phyloP scores from a whole-genome alignment of 1,140 invertebrate genomes.

The Microplitis mediator region DNA sequence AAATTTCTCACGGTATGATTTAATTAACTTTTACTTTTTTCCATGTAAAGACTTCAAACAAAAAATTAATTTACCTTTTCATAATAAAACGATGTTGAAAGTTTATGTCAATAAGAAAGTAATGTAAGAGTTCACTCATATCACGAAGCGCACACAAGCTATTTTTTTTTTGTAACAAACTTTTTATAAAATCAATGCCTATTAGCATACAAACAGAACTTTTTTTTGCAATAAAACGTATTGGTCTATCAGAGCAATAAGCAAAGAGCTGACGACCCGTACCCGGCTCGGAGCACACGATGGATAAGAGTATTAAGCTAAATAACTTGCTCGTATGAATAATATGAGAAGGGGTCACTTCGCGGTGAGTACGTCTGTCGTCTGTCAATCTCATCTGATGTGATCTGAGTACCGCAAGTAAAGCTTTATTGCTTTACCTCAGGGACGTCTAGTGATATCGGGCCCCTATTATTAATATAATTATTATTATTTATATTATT shows the following conservation, averaged over 20 bases:
- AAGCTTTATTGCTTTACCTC: conserved; percentile 37
- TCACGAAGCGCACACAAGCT: neutral
- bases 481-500: neutral
- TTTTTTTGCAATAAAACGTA: too few species aligned
- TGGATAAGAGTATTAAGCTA: conserved; percentile 42
- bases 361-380: conserved; percentile 48
- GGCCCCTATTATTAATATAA: conserved; percentile 9
- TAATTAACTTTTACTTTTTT: too few species aligned
- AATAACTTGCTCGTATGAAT: conserved; percentile 40
- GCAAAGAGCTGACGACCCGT: neutral
- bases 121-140: conserved; percentile 2
- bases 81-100: conserved; percentile 6
- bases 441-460: conserved; percentile 50
- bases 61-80: conserved; percentile 8
- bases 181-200: neutral
- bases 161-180: neutral
- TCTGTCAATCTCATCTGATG: conserved; percentile 49
- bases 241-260: too few species aligned
- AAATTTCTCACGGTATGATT: too few species aligned
- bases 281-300: conserved; percentile 24
- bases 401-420: conserved; percentile 29
- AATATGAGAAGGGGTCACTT: conserved; percentile 56
- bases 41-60: too few species aligned
- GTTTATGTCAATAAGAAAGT: neutral
- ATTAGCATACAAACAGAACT: neutral